These are phyloP conservation scores for Prionace glauca DNA, from an alignment of 2,797 vertebrate genomes.

Conservation along the genomic window DNA sequence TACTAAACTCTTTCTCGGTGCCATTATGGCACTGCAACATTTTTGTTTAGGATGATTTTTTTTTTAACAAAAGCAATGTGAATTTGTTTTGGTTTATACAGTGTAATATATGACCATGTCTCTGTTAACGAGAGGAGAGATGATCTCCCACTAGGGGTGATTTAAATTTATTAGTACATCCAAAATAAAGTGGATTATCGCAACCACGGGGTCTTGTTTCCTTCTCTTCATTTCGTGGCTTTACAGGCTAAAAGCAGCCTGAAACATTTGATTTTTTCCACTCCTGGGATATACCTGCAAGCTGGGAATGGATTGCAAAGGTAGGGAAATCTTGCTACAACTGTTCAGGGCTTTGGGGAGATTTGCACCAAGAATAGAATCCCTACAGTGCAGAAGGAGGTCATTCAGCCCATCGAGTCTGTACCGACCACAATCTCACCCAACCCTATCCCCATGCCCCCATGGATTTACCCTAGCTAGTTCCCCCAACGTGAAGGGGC, in stretches of 20 bases:
- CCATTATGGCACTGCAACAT: background rate
- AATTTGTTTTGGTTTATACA: conserved; percentile 25
- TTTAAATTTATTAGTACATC: conserved; percentile 31
- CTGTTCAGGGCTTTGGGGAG: too few species aligned
- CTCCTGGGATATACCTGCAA: too few species aligned
- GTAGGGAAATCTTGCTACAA: too few species aligned
- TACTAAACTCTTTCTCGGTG: background rate
- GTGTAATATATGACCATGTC: conserved; percentile 36
- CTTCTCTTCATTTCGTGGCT: background rate
- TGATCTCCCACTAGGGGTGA: conserved; percentile 26
- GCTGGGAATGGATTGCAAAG: too few species aligned
- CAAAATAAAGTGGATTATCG: conserved; percentile 18
- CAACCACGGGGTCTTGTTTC: background rate
- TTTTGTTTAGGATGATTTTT: conserved; percentile 6
- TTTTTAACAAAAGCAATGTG: conserved; percentile 22
- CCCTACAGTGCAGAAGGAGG: too few species aligned
- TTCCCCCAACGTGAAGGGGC: too few species aligned
- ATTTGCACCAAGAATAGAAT: too few species aligned
- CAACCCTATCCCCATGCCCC: too few species aligned
- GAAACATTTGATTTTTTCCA: background rate
- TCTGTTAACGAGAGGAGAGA: conserved; percentile 13
- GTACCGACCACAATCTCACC: too few species aligned
- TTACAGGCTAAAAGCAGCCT: background rate
- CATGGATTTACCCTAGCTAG: too few species aligned
- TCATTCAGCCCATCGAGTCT: too few species aligned